These are phyloP conservation scores for Pachypanchax playfairii DNA, from an alignment of 2,113 vertebrate genomes.

Conservation along the genomic window DNA sequence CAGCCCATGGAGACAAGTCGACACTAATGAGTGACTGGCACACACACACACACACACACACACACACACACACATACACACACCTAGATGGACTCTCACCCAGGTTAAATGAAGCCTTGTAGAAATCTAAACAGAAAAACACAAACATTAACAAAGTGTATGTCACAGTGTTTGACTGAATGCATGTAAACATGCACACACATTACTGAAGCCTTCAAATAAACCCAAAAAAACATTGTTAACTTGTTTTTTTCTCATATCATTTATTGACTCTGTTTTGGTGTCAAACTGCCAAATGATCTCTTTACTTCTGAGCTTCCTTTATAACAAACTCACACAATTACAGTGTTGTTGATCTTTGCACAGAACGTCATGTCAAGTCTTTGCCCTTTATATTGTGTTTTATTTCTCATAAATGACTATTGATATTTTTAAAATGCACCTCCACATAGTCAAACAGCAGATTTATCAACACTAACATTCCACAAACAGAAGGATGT, in stretches of 20 bases:
- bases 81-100: not conserved
- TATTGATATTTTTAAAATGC: conserved; percentile 44
- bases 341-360: conserved; percentile 16
- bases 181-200: conserved; percentile 6
- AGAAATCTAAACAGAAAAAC: conserved; percentile 20
- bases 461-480: conserved; percentile 12
- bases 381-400: conserved; percentile 10
- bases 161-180: conserved; percentile 14
- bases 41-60: conserved; percentile 12
- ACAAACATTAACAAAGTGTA: conserved; percentile 29
- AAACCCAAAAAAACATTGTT: not conserved
- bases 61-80: conserved; percentile 14
- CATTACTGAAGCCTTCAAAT: conserved; percentile 3
- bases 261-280: not conserved
- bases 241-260: not conserved
- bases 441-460: conserved; percentile 31
- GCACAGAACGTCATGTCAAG: conserved; percentile 9
- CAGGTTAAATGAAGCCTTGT: conserved; percentile 36
- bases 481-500: conserved; percentile 3
- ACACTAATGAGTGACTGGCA: conserved; percentile 66
- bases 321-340: conserved; percentile 8
- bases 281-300: conserved; percentile 8
- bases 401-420: conserved; percentile 30
- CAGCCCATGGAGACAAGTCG: conserved; percentile 51
- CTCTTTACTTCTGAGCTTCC: not conserved